A percentile compares a stretch with the other conserved stretches of the same genome.
phyloP scores from a whole-genome alignment of 2,888 invertebrate genomes.

The Eupithecia insigniata region DNA sequence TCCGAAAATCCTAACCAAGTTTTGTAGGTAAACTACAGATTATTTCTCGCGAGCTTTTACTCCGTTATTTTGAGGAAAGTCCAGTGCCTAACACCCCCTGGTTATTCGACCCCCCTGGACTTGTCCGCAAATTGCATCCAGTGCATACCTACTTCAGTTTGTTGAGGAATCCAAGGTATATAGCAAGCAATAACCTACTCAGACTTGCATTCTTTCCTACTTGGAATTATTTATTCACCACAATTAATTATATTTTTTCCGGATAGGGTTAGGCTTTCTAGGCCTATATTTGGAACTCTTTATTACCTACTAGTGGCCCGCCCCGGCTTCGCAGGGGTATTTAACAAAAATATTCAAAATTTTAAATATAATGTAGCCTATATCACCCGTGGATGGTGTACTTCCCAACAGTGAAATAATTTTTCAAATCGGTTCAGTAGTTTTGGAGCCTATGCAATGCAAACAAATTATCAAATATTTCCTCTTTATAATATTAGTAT shows the following conservation, averaged over 20 bases:
- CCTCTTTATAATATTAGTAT: too few relatives aligned
- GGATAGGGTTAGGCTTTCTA: background rate
- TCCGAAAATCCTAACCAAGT: too few relatives aligned
- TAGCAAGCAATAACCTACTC: background rate
- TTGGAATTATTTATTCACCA: background rate
- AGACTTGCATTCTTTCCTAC: background rate
- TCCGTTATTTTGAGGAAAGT: constrained; percentile 7
- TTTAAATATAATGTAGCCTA: too few relatives aligned
- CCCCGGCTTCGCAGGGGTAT: too few relatives aligned
- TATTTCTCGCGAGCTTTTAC: background rate
- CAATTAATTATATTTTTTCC: background rate
- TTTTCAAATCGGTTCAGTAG: too few relatives aligned
- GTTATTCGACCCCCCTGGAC: constrained; percentile 20
- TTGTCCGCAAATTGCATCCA: constrained; percentile 38
- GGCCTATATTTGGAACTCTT: background rate
- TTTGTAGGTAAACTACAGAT: background rate
- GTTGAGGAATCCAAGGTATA: background rate
- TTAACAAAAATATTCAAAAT: too few relatives aligned
- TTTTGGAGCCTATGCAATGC: too few relatives aligned
- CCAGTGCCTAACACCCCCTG: constrained; percentile 7
- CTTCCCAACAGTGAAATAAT: too few relatives aligned
- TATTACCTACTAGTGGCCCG: too few relatives aligned
- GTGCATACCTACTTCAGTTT: constrained; percentile 12
- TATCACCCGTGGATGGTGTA: too few relatives aligned
- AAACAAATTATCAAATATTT: too few relatives aligned